Percentiles rank a stretch among this genome's conserved stretches.
Conservation (phyloP, 2,888 invertebrate genomes). For the Hypselothyrea guttata region DNA sequence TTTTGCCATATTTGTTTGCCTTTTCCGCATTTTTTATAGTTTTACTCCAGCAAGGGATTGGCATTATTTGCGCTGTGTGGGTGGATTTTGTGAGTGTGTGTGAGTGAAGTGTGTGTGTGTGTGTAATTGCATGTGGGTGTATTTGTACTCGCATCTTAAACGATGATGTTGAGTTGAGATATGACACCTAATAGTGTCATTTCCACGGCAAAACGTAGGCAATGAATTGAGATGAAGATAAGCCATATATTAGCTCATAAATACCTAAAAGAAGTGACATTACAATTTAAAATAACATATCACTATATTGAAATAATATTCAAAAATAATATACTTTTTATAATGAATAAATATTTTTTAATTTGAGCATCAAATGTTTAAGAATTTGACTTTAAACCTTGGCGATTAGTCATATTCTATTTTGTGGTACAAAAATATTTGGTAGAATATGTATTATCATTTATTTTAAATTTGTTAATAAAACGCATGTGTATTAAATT, state of each 20-base stretch:
- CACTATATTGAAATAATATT: too few relatives aligned
- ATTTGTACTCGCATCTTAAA: slow-evolving; percentile 26
- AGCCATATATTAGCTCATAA: neutral
- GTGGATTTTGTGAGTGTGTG: slow-evolving; percentile 22
- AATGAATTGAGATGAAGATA: slow-evolving; percentile 20
- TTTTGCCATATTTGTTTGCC: slow-evolving; percentile 65
- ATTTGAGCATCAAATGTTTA: neutral
- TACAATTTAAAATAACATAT: neutral
- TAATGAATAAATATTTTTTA: too few relatives aligned
- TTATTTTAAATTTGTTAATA: too few relatives aligned
- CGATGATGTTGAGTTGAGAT: slow-evolving; percentile 43
- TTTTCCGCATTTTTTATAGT: slow-evolving; percentile 10
- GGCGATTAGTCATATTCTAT: too few relatives aligned
- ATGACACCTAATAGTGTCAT: slow-evolving; percentile 41
- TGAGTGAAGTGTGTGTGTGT: slow-evolving; percentile 19
- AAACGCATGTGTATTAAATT: too few relatives aligned
- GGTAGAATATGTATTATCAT: too few relatives aligned
- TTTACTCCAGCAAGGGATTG: slow-evolving; percentile 41
- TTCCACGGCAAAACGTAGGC: slow-evolving; percentile 19
- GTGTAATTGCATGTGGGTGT: slow-evolving; percentile 20
- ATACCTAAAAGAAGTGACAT: neutral
- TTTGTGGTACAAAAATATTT: too few relatives aligned
- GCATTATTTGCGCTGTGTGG: slow-evolving; percentile 24
- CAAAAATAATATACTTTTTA: too few relatives aligned
- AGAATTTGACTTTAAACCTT: too few relatives aligned